Conservation (phyloP, 1,140 invertebrate genomes). For the Metopolophium dirhodum region DNA sequence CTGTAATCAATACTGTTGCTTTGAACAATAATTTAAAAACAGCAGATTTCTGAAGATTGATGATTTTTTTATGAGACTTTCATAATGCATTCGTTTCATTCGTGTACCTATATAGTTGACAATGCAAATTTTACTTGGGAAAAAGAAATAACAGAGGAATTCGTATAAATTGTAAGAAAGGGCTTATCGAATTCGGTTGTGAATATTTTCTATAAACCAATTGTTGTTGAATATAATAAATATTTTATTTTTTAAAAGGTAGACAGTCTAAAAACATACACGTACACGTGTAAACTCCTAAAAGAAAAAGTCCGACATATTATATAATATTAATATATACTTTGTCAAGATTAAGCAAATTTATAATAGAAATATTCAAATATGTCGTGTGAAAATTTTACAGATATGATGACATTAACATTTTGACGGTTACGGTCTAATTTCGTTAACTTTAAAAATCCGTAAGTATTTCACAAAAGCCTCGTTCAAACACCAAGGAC, state of each 20-base stretch:
- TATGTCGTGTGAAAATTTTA: background rate
- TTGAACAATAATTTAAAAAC: too few species aligned
- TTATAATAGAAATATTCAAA: background rate
- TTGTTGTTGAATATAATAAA: background rate
- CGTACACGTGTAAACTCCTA: background rate
- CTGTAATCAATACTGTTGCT: too few species aligned
- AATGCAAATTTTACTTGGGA: too few species aligned
- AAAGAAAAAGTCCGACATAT: background rate
- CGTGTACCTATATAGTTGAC: too few species aligned
- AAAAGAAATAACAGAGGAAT: background rate
- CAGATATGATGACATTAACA: background rate
- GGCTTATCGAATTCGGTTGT: background rate
- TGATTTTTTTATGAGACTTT: background rate
- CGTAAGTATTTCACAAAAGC: background rate
- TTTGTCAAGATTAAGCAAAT: background rate
- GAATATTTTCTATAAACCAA: background rate
- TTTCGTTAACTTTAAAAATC: background rate
- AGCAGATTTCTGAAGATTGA: background rate
- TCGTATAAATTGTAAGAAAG: background rate
- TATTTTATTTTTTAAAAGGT: conserved; percentile 3
- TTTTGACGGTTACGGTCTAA: background rate
- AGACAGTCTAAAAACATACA: background rate
- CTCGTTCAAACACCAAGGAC: background rate
- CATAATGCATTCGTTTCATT: background rate
- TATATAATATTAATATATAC: background rate